Conservation (phyloP, 2,888 invertebrate species). For the Chloromyia formosa region DNA sequence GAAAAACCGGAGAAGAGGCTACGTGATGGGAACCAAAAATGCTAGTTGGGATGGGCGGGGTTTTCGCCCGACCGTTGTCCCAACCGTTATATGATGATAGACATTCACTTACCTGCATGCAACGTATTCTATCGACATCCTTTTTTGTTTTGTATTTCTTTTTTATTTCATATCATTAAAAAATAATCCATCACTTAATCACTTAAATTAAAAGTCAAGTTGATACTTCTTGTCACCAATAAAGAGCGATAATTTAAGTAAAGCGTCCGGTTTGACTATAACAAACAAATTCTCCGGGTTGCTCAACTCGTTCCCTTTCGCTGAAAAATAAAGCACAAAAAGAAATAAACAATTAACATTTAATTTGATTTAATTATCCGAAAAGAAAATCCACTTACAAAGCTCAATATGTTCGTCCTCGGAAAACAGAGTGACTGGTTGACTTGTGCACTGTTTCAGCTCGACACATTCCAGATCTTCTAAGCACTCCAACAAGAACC, state of each 20-base stretch:
- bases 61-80: no score
- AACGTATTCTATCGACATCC: no score
- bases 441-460: slow-evolving; percentile 59
- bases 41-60: no score
- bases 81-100: no score
- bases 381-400: slow-evolving; percentile 57
- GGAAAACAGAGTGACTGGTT: slow-evolving; percentile 65
- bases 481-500: slow-evolving; percentile 66
- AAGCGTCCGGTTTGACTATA: slow-evolving; percentile 66
- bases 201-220: slow-evolving; percentile 63
- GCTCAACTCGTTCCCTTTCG: slow-evolving; percentile 64
- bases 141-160: no score
- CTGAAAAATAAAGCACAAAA: slow-evolving; percentile 59
- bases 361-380: background rate
- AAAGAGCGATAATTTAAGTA: slow-evolving; percentile 67
- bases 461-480: slow-evolving; percentile 67
- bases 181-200: no score
- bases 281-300: slow-evolving; percentile 66
- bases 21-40: no score
- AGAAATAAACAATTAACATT: no score
- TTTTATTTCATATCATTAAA: no score
- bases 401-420: slow-evolving; percentile 58
- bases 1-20: no score
- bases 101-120: no score
- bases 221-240: slow-evolving; percentile 68